Evolutionary conservation across 2,888 invertebrate genomes (phyloP).

Genomic region (Athetis lepigone): DNA sequence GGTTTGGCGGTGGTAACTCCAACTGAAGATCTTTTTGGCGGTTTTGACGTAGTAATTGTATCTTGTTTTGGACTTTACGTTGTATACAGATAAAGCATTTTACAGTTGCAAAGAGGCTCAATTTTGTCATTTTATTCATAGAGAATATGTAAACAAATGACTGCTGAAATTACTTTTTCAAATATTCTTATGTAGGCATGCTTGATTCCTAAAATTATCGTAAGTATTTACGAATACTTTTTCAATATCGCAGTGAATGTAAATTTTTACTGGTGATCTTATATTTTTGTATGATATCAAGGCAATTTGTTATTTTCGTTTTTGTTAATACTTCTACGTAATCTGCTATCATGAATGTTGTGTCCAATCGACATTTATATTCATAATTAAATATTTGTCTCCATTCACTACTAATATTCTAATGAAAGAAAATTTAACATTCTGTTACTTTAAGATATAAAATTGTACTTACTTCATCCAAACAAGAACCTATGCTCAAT

Average conservation of each 20-base stretch:
- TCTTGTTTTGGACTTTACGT: neutral
- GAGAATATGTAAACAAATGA: neutral
- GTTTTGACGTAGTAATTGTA: neutral
- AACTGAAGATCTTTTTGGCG: neutral
- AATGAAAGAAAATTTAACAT: neutral
- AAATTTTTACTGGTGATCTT: slow-evolving; percentile 17
- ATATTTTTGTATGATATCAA: slow-evolving; percentile 7
- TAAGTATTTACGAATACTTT: slow-evolving; percentile 8
- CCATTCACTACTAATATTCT: neutral
- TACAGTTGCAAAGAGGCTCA: slow-evolving; percentile 32
- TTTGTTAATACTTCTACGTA: neutral
- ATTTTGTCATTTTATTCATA: neutral
- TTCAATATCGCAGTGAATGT: slow-evolving; percentile 1
- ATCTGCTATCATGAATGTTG: neutral
- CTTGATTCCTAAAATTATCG: neutral
- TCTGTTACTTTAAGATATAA: slow-evolving; percentile 1
- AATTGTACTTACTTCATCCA: slow-evolving; percentile 45
- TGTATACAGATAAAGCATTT: slow-evolving; percentile 7
- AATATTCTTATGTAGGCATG: slow-evolving; percentile 7
- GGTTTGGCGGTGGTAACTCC: neutral
- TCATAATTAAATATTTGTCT: neutral
- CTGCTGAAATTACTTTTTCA: neutral
- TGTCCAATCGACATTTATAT: neutral
- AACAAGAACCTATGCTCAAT: slow-evolving; percentile 42
- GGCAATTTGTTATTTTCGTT: slow-evolving; percentile 1